Percentiles rank a stretch among this genome's conserved stretches.
phyloP scores from a whole-genome alignment of 2,797 vertebrate genomes.

The Ctenosaura bakeri region DNA sequence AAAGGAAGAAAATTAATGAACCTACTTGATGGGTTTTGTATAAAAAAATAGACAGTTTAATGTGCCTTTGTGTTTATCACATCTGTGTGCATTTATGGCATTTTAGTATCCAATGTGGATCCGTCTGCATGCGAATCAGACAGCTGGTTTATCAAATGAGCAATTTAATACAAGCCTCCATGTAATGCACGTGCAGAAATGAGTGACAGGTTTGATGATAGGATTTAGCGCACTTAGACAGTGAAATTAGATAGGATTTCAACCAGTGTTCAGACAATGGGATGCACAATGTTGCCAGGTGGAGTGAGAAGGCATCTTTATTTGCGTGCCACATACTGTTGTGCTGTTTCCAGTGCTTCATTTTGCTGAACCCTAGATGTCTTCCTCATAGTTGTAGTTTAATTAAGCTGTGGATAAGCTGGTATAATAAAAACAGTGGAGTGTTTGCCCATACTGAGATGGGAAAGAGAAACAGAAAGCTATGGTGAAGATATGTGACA shows the following conservation, averaged over 20 bases:
- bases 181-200: conserved; percentile 29
- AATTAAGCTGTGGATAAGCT: not conserved
- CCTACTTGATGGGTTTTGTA: conserved; percentile 1
- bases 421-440: not conserved
- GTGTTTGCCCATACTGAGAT: not conserved
- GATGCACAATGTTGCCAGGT: not conserved
- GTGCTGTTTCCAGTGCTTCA: not conserved
- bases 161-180: not conserved
- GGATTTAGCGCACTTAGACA: not conserved
- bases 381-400: not conserved
- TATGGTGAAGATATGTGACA: not conserved
- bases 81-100: conserved; percentile 38
- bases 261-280: not conserved
- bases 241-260: conserved; percentile 11
- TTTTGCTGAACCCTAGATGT: not conserved
- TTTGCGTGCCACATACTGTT: not conserved
- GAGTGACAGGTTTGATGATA: conserved; percentile 18
- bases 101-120: not conserved
- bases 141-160: not conserved
- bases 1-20: conserved; percentile 29
- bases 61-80: conserved; percentile 28
- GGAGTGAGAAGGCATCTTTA: not conserved
- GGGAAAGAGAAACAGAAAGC: not conserved
- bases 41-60: conserved; percentile 21
- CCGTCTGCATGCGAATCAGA: conserved; percentile 31